Percentiles rank a stretch among this genome's conserved stretches.
Conservation (phyloP, 1,140 invertebrate species). For the Drosophila sucinea region DNA sequence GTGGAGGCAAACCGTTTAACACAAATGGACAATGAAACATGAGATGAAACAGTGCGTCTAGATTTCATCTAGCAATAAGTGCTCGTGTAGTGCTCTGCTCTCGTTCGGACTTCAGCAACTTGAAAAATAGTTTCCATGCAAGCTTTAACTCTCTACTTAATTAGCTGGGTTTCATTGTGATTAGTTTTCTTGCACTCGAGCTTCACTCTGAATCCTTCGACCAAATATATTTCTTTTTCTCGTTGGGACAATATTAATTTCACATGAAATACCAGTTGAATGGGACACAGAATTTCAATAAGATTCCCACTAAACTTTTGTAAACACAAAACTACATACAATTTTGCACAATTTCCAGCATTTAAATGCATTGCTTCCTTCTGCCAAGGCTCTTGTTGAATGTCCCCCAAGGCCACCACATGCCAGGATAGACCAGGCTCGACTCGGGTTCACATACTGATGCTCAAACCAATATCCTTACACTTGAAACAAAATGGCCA, state of each 20-base stretch:
- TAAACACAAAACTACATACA: constrained; percentile 36
- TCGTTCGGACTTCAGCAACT: too few relatives aligned
- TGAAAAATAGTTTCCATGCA: too few relatives aligned
- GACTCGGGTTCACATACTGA: background rate
- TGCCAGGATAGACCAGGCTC: background rate
- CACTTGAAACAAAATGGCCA: constrained; percentile 34
- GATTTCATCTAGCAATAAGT: background rate
- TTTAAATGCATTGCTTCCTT: constrained; percentile 51
- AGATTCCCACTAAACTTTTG: constrained; percentile 11
- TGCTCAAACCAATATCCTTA: constrained; percentile 32
- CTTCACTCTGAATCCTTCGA: too few relatives aligned
- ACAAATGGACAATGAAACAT: constrained; percentile 1
- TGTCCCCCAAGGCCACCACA: constrained; percentile 4
- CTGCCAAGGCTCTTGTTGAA: background rate
- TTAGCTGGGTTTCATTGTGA: too few relatives aligned
- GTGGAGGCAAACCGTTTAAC: constrained; percentile 29
- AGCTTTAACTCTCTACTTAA: too few relatives aligned
- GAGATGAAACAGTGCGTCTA: background rate
- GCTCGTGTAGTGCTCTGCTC: too few relatives aligned
- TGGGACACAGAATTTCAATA: background rate
- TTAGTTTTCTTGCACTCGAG: too few relatives aligned
- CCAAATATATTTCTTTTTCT: too few relatives aligned
- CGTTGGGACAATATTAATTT: background rate
- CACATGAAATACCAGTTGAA: background rate
- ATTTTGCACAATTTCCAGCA: constrained; percentile 50